A percentile compares a stretch with the other conserved stretches of the same genome.
These are phyloP conservation scores for Tipula helvola DNA, from an alignment of 2,888 invertebrate genomes.

Conservation along the genomic window DNA sequence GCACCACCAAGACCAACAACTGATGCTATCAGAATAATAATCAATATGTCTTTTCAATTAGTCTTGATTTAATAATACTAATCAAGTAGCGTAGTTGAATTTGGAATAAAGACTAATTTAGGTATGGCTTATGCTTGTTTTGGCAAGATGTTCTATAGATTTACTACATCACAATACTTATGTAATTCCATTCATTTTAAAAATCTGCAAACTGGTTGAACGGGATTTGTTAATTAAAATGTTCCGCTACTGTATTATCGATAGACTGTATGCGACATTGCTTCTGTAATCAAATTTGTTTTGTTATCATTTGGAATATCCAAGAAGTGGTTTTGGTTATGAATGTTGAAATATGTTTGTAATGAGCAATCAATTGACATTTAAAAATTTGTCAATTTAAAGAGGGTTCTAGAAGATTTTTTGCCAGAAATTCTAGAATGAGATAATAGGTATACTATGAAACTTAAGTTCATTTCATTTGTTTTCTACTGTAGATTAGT, in stretches of 20 bases:
- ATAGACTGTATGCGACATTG: neutral
- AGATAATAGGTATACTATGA: no score
- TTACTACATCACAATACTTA: no score
- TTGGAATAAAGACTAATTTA: neutral
- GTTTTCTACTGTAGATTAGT: no score
- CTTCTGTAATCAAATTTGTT: neutral
- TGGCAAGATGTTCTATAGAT: neutral
- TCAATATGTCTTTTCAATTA: neutral
- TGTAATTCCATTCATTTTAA: no score
- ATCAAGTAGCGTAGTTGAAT: neutral
- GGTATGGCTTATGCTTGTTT: neutral
- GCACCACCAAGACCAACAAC: no score
- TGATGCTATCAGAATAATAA: neutral
- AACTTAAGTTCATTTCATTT: no score
- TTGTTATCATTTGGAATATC: neutral
- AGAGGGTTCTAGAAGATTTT: no score
- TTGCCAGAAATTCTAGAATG: no score
- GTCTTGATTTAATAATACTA: neutral
- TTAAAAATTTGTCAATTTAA: no score
- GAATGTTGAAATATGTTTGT: neutral
- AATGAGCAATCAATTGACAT: neutral
- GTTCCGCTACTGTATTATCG: neutral
- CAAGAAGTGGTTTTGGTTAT: neutral
- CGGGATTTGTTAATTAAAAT: neutral
- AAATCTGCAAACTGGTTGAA: no score